phyloP scores from a whole-genome alignment of 2,888 invertebrate species.

The Caradrina clavipalpis region DNA sequence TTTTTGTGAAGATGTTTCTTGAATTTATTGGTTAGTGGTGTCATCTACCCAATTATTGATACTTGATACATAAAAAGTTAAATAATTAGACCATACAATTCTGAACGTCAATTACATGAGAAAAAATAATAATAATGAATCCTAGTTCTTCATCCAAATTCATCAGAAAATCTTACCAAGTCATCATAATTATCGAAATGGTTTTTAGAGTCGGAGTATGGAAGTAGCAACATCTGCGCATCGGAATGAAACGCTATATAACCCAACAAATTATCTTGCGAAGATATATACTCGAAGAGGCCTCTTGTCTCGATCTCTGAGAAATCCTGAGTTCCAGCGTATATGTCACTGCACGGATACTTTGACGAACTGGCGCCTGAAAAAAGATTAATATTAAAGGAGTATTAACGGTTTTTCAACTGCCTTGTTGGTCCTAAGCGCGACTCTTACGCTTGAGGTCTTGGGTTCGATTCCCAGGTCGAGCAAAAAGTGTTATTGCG shows the following conservation, averaged over 20 bases:
- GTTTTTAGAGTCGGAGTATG: conserved; percentile 91
- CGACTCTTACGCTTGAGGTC: too few relatives aligned
- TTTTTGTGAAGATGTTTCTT: too few relatives aligned
- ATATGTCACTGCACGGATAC: conserved; percentile 92
- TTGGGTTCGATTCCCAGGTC: too few relatives aligned
- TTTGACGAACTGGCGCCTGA: conserved; percentile 83
- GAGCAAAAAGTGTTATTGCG: too few relatives aligned
- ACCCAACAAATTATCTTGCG: conserved; percentile 89
- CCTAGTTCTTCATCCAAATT: neutral
- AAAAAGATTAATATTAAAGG: neutral
- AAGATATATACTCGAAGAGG: conserved; percentile 89
- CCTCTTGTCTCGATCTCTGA: conserved; percentile 93
- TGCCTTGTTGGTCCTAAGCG: too few relatives aligned
- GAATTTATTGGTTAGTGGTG: too few relatives aligned
- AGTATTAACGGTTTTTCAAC: too few relatives aligned
- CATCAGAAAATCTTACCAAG: conserved; percentile 73
- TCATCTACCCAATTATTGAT: too few relatives aligned
- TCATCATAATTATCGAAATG: conserved; percentile 89
- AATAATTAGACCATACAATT: too few relatives aligned
- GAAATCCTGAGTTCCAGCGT: conserved; percentile 92
- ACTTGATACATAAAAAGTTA: too few relatives aligned
- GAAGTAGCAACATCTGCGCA: conserved; percentile 93
- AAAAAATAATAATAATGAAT: too few relatives aligned
- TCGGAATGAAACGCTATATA: conserved; percentile 95
- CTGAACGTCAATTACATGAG: too few relatives aligned